Percentiles rank a stretch among this genome's conserved stretches.
phyloP scores from a whole-genome alignment of 2,797 vertebrate genomes.

The Ctenosaura bakeri region DNA sequence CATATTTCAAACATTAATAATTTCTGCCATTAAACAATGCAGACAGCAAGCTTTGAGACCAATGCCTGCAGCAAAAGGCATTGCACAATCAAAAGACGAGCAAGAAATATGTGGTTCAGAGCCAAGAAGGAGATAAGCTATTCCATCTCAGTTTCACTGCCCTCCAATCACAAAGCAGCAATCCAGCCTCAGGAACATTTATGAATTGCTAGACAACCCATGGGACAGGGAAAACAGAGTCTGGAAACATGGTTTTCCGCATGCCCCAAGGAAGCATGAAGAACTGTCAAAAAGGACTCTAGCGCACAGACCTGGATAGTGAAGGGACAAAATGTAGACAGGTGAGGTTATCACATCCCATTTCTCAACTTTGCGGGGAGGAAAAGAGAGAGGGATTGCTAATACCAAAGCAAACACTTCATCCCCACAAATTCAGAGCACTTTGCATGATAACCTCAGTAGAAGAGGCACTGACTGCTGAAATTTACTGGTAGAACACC shows the following conservation, averaged over 20 bases:
- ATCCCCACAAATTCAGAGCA: neutral
- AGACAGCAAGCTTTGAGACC: neutral
- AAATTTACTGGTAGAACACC: neutral
- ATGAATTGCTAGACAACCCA: neutral
- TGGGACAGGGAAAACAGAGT: neutral
- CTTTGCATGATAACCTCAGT: neutral
- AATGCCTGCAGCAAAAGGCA: neutral
- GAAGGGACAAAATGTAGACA: neutral
- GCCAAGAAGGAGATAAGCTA: neutral
- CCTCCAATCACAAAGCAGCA: neutral
- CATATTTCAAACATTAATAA: constrained; percentile 4
- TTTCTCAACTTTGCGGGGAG: neutral
- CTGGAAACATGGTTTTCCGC: neutral
- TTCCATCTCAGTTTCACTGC: neutral
- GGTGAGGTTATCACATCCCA: no score
- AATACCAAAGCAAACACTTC: neutral
- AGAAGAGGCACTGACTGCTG: neutral
- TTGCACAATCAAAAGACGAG: neutral
- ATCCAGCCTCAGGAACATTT: neutral
- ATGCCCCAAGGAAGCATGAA: neutral
- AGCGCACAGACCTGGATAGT: neutral
- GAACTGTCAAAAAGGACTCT: no score
- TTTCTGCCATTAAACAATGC: neutral
- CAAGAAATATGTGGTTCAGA: neutral
- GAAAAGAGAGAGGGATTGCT: neutral